Evolutionary conservation across 2,113 vertebrate genomes (phyloP), one percentile per base, ranked within the genome.

Genomic region (Gnathonemus echidnorhynchus): DNA sequence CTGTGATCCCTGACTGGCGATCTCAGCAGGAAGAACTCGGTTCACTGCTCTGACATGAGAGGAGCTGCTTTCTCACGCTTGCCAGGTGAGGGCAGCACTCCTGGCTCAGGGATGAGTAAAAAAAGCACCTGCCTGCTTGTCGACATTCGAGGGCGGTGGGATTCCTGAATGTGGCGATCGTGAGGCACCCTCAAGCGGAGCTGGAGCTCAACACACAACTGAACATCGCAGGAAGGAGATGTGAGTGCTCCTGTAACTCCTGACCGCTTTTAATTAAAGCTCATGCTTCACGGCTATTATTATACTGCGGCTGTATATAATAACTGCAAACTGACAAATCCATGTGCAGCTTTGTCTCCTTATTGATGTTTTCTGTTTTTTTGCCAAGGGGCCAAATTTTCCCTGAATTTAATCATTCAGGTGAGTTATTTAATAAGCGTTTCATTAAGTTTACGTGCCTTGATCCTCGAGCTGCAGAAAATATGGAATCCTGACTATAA

Each of bases 341-440:
- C 31, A 52, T 52, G 27, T 27, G 86, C 35, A 66, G 53, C 87
- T 62, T n/a, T 88, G 39, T 17, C 39, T 45, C 11, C 5, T 58
- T 88, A 62, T 88, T 88, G 39, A 88, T 88, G 87, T 62, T 62
- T 39, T 90, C 35, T 90, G 70, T 11, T 46, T 56, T 46, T 42
- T 48, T 56, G 46, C 11, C 52, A 31, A 70, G 19, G 58, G 80
- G 27, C 42, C 15, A 80, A 11, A 50, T 1, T 88, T 3, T 91
- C 8, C 66, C 80, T 27, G 80, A 62, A 56, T 39, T 77, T 74
- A 35, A 21, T 74, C 77, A 27, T 88, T n/a, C 90, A 93, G 92
- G 92, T 93, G 91, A 92, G 91, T 21, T 77, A 74, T 86, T 88
- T 89, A 87, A 84, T 85, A 52, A 91, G 31, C 77, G 39, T 88